These are phyloP conservation scores for Drepana falcataria DNA, from an alignment of 2,888 invertebrate species.

Conservation along the genomic window DNA sequence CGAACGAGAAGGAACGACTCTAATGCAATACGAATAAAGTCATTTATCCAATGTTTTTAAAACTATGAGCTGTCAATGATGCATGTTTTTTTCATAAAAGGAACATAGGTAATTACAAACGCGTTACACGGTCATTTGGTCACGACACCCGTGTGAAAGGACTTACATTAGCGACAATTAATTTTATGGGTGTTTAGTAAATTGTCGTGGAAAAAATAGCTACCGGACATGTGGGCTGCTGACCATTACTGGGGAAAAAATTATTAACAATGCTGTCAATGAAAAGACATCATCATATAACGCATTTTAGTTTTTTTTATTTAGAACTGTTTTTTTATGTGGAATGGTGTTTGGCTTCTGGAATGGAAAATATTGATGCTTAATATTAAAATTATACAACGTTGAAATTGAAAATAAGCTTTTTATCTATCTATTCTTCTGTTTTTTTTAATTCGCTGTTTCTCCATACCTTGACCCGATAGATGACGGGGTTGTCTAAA, in stretches of 20 bases:
- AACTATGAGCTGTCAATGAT: not conserved
- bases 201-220: slow-evolving; percentile 66
- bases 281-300: not conserved
- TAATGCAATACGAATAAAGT: slow-evolving; percentile 12
- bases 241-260: slow-evolving; percentile 4
- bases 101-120: slow-evolving; percentile 52
- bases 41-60: slow-evolving; percentile 11
- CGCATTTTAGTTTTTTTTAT: too few species aligned
- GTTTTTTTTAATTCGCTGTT: too few species aligned
- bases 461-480: too few species aligned
- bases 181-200: slow-evolving; percentile 62
- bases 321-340: too few species aligned
- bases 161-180: slow-evolving; percentile 57
- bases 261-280: not conserved
- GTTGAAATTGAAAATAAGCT: too few species aligned
- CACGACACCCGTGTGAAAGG: slow-evolving; percentile 58
- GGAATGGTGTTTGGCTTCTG: too few species aligned
- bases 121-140: slow-evolving; percentile 47
- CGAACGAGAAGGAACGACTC: not conserved
- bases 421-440: too few species aligned
- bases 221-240: slow-evolving; percentile 45
- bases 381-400: too few species aligned
- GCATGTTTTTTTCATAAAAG: slow-evolving; percentile 32
- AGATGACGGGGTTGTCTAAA: too few species aligned
- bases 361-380: too few species aligned